These are phyloP conservation scores for Menidia beryllina DNA, from an alignment of 2,113 vertebrate genomes.

Conservation along the genomic window DNA sequence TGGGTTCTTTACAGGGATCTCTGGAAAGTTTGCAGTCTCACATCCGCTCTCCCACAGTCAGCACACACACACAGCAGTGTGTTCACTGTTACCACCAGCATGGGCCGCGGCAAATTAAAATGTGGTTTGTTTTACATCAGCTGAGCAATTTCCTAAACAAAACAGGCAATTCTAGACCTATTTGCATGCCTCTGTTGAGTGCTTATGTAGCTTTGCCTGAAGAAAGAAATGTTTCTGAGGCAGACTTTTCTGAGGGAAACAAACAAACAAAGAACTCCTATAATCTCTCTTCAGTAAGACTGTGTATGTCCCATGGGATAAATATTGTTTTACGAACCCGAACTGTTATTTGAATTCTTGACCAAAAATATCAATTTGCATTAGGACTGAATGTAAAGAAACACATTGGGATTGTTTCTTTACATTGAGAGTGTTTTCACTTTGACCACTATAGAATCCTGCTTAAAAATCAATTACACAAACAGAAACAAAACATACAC, in stretches of 20 bases:
- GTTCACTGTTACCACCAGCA: constrained; percentile 24
- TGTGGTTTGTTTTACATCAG: too few relatives aligned
- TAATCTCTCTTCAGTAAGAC: constrained; percentile 33
- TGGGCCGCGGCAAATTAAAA: not conserved
- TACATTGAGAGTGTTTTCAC: too few relatives aligned
- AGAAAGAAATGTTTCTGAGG: constrained; percentile 36
- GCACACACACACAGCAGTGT: not conserved
- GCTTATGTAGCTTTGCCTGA: too few relatives aligned
- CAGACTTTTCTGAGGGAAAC: not conserved
- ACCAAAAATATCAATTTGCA: constrained; percentile 48
- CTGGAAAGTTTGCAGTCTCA: constrained; percentile 37
- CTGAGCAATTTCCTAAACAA: too few relatives aligned
- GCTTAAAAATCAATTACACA: constrained; percentile 58
- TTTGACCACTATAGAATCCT: constrained; percentile 41
- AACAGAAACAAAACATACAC: not conserved
- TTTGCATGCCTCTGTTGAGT: too few relatives aligned
- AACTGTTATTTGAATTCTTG: constrained; percentile 49
- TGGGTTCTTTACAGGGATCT: constrained; percentile 41
- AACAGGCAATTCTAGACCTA: too few relatives aligned
- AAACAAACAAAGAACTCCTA: not conserved
- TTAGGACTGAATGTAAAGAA: constrained; percentile 34
- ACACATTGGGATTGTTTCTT: constrained; percentile 56
- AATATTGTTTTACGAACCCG: constrained; percentile 54
- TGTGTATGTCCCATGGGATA: constrained; percentile 40
- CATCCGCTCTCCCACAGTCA: constrained; percentile 30